These are phyloP conservation scores for Bombus pyrosoma DNA, from an alignment of 1,140 invertebrate genomes.

Conservation along the genomic window DNA sequence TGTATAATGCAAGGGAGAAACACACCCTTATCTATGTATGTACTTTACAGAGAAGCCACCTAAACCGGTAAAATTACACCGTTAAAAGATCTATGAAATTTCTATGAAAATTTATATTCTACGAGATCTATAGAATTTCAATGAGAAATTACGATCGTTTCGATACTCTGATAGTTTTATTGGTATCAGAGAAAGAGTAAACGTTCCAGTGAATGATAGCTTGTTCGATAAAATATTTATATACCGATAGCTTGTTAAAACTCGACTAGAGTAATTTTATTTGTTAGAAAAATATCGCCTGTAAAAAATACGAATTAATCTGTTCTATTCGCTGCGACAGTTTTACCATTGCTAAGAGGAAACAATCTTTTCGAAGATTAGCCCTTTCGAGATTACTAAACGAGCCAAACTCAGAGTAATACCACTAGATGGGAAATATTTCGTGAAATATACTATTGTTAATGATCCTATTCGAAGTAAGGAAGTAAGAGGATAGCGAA, in stretches of 20 bases:
- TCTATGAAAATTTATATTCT: background rate
- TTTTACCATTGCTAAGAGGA: too few species aligned
- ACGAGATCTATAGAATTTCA: background rate
- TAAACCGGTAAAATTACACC: background rate
- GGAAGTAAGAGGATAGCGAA: background rate
- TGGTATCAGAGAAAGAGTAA: too few species aligned
- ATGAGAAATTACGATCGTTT: background rate
- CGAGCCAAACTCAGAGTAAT: background rate
- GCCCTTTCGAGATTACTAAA: background rate
- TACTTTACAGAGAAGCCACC: background rate
- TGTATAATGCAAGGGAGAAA: background rate
- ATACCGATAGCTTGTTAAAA: too few species aligned
- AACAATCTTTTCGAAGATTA: too few species aligned
- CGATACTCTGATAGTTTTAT: too few species aligned
- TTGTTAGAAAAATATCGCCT: too few species aligned
- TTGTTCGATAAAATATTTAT: too few species aligned
- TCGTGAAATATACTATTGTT: background rate
- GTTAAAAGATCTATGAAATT: background rate
- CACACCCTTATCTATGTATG: background rate
- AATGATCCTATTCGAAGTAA: background rate
- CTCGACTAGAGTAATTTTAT: too few species aligned
- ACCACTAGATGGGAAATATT: background rate
- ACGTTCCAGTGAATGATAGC: too few species aligned
- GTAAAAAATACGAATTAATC: too few species aligned
- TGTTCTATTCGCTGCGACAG: too few species aligned